Base-by-base conservation (phyloP, 2,113 vertebrate genomes). In the Ailurus styani region DNA sequence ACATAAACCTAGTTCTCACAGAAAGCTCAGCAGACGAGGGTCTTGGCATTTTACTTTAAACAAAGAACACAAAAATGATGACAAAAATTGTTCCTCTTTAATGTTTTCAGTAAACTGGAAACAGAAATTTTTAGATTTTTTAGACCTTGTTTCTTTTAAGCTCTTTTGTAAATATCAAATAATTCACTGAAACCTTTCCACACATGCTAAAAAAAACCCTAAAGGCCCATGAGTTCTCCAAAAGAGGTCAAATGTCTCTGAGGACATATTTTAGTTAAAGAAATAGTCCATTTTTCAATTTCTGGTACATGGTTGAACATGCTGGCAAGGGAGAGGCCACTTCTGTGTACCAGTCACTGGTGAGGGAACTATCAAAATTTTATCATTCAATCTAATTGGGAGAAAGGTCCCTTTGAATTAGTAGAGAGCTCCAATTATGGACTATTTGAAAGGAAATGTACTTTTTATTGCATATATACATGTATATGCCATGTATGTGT, bases 1-100 rank as follows among this genome's bases (percentile, higher is more conserved):
- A 93, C 34, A 93, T 21, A 97, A 96, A 96, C 62, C 47, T 93
- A 75, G 47, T 97, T 96, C 27, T 95, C n/a, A 96, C 60, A 87
- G 78, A 78, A 15, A 93, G 42, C 31, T 93, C 6, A 23, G 55
- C 3, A 31, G 72, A 91, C 50, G 34, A 91, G 7, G 66, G 88
- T 93, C 42, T 86, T 95, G 72, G 60, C 17, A 96, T 91, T 97
- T 93, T 57, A 82, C 13, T 95, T 96, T 91, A 95, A 94, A 84
- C 42, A 55, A 42, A 93, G 96, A 70, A 31, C 34, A 72, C 34
- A 91, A 90, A 96, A 93, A 86, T 68, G 81, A 88, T 4, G 86
- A 93, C 13, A 97, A 82, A 96, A 86, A 72, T 75, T 82, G 57
- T 20, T 37, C 34, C 6, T 93, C 12, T 95, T 93, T 93, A 97